phyloP scores from a whole-genome alignment of 2,888 invertebrate genomes.

The Drosophila antonietae region DNA sequence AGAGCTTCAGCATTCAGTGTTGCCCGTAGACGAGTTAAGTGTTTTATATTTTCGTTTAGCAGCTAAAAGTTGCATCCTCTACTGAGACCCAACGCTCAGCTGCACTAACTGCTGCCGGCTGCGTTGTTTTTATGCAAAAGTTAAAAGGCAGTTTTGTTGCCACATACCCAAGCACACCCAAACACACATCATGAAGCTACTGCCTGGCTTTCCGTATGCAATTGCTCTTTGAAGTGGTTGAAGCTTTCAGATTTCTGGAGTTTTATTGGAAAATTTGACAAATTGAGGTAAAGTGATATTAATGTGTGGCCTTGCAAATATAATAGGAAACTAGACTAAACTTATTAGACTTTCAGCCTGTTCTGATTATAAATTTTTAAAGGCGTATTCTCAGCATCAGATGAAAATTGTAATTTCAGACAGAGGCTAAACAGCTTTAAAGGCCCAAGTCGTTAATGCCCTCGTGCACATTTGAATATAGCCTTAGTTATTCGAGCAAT shows the following conservation, averaged over 20 bases:
- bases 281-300: slow-evolving; percentile 78
- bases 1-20: slow-evolving; percentile 11
- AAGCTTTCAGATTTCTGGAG: slow-evolving; percentile 60
- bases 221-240: slow-evolving; percentile 65
- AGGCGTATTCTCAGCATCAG: background rate
- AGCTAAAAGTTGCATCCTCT: slow-evolving; percentile 78
- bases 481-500: background rate
- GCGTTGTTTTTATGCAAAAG: slow-evolving; percentile 78
- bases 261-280: slow-evolving; percentile 80
- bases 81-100: slow-evolving; percentile 19
- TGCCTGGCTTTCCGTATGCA: slow-evolving; percentile 41
- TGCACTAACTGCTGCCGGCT: slow-evolving; percentile 64
- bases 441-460: background rate
- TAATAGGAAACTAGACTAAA: slow-evolving; percentile 11
- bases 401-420: too few species aligned
- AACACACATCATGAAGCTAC: slow-evolving; percentile 12
- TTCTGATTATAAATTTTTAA: background rate
- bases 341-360: background rate
- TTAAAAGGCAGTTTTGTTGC: slow-evolving; percentile 71
- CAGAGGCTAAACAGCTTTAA: background rate
- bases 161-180: slow-evolving; percentile 19
- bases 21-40: slow-evolving; percentile 68
- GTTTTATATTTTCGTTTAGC: slow-evolving; percentile 82
- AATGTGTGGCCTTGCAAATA: slow-evolving; percentile 40
- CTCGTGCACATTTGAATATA: background rate